A percentile compares a stretch with the other conserved stretches of the same genome.
Evolutionary conservation across 2,888 invertebrate genomes (phyloP).

Genomic region (Thecocarcelia acutangulata): DNA sequence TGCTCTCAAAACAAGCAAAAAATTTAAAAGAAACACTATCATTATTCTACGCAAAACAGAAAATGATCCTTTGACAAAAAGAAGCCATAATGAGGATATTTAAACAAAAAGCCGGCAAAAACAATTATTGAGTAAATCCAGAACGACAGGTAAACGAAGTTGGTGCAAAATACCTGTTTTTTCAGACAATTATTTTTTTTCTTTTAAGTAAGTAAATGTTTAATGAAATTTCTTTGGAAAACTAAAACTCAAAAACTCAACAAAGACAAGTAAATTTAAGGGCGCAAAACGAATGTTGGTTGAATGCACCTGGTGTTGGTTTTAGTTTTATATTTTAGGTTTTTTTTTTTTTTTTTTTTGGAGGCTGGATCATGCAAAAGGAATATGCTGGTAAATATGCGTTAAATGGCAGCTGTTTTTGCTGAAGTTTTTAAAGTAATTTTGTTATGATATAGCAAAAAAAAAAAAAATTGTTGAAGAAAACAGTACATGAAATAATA

Average conservation of each 20-base stretch:
- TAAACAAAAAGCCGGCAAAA: slow-evolving; percentile 12
- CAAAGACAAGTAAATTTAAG: not conserved
- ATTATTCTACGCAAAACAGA: not conserved
- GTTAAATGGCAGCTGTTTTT: slow-evolving; percentile 61
- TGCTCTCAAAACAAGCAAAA: slow-evolving; percentile 1
- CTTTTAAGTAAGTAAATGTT: not conserved
- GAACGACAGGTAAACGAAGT: slow-evolving; percentile 48
- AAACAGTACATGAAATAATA: not conserved
- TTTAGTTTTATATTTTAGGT: slow-evolving; percentile 17
- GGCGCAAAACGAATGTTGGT: slow-evolving; percentile 3
- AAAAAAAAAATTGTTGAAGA: not conserved
- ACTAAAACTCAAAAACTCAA: not conserved
- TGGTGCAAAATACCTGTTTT: slow-evolving; percentile 13
- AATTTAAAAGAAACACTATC: not conserved
- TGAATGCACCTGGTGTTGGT: slow-evolving; percentile 69
- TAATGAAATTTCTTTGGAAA: slow-evolving; percentile 9
- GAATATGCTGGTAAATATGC: not conserved
- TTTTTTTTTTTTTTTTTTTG: not conserved
- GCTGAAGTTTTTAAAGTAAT: not conserved
- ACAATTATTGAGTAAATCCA: slow-evolving; percentile 44
- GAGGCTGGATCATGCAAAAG: too few species aligned
- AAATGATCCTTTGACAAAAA: slow-evolving; percentile 42
- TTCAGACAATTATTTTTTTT: not conserved
- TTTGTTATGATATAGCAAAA: not conserved
- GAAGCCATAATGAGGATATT: slow-evolving; percentile 55